These are phyloP conservation scores for Tachypleus tridentatus DNA, from an alignment of 1,140 invertebrate genomes.

Conservation along the genomic window DNA sequence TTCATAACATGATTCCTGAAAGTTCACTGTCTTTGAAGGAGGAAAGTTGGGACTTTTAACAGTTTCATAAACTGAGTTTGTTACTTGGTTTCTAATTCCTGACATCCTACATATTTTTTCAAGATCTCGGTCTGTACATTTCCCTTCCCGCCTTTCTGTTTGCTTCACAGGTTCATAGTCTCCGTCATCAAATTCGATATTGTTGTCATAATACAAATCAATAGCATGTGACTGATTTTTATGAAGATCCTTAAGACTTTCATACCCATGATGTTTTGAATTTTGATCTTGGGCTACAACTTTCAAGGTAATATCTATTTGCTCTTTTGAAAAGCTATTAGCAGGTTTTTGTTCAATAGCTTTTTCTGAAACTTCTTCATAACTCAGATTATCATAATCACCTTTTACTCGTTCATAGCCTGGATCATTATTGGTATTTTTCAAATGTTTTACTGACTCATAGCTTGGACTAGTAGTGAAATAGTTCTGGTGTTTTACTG, in stretches of 20 bases:
- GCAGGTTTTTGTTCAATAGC: neutral
- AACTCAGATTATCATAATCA: slow-evolving; percentile 15
- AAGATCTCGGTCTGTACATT: too few relatives aligned
- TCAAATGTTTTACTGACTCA: neutral
- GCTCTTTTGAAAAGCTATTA: neutral
- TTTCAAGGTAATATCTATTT: neutral
- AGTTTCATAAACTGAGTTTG: too few relatives aligned
- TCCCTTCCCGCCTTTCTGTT: too few relatives aligned
- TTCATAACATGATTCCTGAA: too few relatives aligned
- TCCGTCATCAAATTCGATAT: too few relatives aligned
- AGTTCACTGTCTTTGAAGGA: too few relatives aligned
- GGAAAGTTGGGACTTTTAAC: too few relatives aligned
- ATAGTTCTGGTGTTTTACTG: neutral
- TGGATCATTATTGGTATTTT: slow-evolving; percentile 6
- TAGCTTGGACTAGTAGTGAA: neutral
- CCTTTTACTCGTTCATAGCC: slow-evolving; percentile 15
- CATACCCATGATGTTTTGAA: slow-evolving; percentile 10
- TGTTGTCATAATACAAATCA: too few relatives aligned
- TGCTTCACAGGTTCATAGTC: too few relatives aligned
- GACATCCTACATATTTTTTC: too few relatives aligned
- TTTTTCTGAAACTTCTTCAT: slow-evolving; percentile 12
- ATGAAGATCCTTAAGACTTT: slow-evolving; percentile 11
- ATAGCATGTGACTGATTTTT: slow-evolving; percentile 3
- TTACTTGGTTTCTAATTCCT: too few relatives aligned
- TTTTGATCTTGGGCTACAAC: neutral